Evolutionary conservation across 2,797 vertebrate genomes (phyloP).

Genomic region (Sparidentex hasta): DNA sequence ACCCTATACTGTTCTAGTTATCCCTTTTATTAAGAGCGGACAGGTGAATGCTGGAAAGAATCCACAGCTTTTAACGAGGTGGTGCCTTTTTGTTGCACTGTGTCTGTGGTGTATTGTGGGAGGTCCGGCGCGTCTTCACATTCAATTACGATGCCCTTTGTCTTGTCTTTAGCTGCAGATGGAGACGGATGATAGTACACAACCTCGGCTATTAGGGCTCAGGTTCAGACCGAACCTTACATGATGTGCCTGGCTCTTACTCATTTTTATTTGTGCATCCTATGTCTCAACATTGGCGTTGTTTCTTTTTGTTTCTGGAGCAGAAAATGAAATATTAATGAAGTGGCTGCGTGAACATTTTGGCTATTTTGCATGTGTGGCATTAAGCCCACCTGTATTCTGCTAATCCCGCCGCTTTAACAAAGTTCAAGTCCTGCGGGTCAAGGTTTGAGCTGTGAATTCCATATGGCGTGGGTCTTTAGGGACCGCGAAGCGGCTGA

Average conservation of each 20-base stretch:
- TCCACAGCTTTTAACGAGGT: not conserved
- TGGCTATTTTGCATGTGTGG: slow-evolving; percentile 37
- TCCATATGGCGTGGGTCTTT: slow-evolving; percentile 12
- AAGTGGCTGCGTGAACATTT: slow-evolving; percentile 50
- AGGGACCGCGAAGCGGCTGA: slow-evolving; percentile 29
- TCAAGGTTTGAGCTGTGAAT: slow-evolving; percentile 13
- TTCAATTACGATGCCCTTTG: slow-evolving; percentile 26
- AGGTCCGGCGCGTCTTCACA: slow-evolving; percentile 23
- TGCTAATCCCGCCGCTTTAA: slow-evolving; percentile 31
- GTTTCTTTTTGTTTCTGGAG: slow-evolving; percentile 45
- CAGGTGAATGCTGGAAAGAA: not conserved
- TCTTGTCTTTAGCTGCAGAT: slow-evolving; percentile 39
- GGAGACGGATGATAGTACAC: slow-evolving; percentile 52
- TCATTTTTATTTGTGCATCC: slow-evolving; percentile 19
- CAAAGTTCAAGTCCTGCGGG: slow-evolving; percentile 7
- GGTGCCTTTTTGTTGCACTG: slow-evolving; percentile 7
- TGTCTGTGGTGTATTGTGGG: slow-evolving; percentile 12
- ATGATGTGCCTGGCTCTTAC: slow-evolving; percentile 3
- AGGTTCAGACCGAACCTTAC: slow-evolving; percentile 28
- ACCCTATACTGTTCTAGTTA: too few relatives aligned
- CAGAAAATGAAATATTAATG: slow-evolving; percentile 75
- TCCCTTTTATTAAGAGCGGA: too few relatives aligned
- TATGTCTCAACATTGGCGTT: slow-evolving; percentile 15
- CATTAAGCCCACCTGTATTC: slow-evolving; percentile 45
- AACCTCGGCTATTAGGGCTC: slow-evolving; percentile 35